Base-by-base conservation (phyloP, 2,888 invertebrate genomes). In the Pammene aurita region DNA sequence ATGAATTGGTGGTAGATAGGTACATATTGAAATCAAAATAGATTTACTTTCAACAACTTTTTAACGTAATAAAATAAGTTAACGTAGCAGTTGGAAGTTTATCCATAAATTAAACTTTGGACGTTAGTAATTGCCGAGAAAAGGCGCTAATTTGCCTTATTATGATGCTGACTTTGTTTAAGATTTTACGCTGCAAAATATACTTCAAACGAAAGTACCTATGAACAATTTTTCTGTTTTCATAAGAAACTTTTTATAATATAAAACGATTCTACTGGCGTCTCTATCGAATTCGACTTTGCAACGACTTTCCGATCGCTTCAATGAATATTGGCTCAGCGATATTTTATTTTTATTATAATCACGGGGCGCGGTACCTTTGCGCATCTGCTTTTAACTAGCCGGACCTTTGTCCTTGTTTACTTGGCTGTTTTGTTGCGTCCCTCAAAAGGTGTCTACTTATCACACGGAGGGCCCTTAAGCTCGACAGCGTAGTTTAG, bases 391-490 rank as follows among this genome's bases (percentile, higher is more conserved):
- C 18, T 55, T 64, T 35, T 46, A 50, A 66, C 41, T 52, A 57
- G 35, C 18, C 50, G 56, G 67, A 58, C 68, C 42, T 41, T 54
- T n/a, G 62, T 50, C 34, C 41, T 77, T 81, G 79, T 83, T 83
- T 83, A 78, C 79, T 76, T 71, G 74, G 71, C 73, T 78, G 76
- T 78, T 77, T 76, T 77, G 78, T 78, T 58, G 67, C 61, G 78
- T 77, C 73, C 76, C 76, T 77, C 72, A 74, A 80, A 70, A 74
- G 72, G 73, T 80, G 78, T 78, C 76, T 81, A 84, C 85, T 85
- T 85, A 85, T 84, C 83, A 83, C 80, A 80, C 78, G 77, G 78
- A 86, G 86, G 76, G 79, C 80, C 78, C 83, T 87, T 79, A 80
- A 84, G 80, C 77, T 83, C 80, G 78, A 85, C 81, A 79, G 75